Percentiles rank a stretch among this genome's conserved stretches.
phyloP scores from a whole-genome alignment of 1,140 invertebrate genomes.

The Drosophila lacteicornis region DNA sequence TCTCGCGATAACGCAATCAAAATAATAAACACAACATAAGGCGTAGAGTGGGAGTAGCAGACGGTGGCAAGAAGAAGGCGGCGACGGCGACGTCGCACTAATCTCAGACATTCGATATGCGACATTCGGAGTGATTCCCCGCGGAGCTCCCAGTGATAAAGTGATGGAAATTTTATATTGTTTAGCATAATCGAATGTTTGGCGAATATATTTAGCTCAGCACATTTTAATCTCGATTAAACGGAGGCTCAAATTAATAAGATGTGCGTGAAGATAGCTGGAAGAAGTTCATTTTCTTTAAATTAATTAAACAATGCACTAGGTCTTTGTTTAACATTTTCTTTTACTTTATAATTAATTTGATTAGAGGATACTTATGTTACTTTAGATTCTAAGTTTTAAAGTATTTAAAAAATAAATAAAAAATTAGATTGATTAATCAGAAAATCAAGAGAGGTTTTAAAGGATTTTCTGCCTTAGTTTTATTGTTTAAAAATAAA shows the following conservation, averaged over 20 bases:
- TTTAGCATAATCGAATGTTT: conserved; percentile 25
- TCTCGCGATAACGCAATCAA: conserved; percentile 38
- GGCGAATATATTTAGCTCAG: neutral
- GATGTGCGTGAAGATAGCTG: neutral
- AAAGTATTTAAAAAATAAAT: too few relatives aligned
- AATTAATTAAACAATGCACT: neutral
- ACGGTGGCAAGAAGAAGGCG: conserved; percentile 1
- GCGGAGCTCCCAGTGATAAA: conserved; percentile 2
- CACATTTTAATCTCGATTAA: conserved; percentile 22
- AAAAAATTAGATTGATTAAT: too few relatives aligned
- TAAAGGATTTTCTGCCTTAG: too few relatives aligned
- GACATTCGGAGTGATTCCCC: conserved; percentile 16
- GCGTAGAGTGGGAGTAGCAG: neutral
- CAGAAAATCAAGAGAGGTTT: too few relatives aligned
- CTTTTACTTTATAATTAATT: neutral
- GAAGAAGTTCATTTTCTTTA: neutral
- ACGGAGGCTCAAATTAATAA: neutral
- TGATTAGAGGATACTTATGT: neutral
- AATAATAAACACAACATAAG: conserved; percentile 29
- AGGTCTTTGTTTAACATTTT: neutral
- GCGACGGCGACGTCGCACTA: neutral
- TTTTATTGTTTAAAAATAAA: neutral
- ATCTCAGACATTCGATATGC: conserved; percentile 32
- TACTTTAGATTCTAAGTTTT: neutral
- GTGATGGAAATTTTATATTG: conserved; percentile 9